These are phyloP conservation scores for Salvelinus sp. DNA, from an alignment of 2,113 vertebrate species.

Conservation along the genomic window DNA sequence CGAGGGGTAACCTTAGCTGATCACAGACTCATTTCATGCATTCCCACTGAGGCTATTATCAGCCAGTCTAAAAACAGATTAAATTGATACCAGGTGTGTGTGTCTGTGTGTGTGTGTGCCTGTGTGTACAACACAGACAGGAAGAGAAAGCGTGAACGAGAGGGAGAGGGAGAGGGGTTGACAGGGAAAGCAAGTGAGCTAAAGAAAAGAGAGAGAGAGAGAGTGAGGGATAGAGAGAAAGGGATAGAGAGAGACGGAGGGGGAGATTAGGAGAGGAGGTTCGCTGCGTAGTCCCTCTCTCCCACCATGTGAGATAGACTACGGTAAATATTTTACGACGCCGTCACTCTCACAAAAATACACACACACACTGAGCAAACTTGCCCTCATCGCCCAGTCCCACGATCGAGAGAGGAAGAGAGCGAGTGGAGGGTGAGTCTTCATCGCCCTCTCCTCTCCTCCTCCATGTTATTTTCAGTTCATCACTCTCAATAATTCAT, in stretches of 20 bases:
- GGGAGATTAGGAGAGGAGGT: neutral
- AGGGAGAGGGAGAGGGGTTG: conserved; percentile 38
- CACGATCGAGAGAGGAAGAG: conserved; percentile 36
- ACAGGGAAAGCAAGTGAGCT: neutral
- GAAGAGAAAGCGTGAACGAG: no score
- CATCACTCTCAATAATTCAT: conserved; percentile 74
- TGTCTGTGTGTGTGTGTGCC: conserved; percentile 15
- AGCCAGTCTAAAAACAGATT: conserved; percentile 62
- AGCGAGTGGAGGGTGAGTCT: conserved; percentile 43
- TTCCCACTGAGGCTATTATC: conserved; percentile 59
- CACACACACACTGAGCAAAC: conserved; percentile 36
- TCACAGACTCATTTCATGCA: conserved; percentile 65
- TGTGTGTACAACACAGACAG: no score
- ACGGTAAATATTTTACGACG: neutral
- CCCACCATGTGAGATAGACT: neutral
- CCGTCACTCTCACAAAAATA: neutral
- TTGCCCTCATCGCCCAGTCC: conserved; percentile 35
- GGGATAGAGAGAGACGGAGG: neutral
- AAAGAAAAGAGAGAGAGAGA: neutral
- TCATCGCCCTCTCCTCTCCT: conserved; percentile 23
- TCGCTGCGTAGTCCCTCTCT: neutral
- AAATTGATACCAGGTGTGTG: conserved; percentile 73
- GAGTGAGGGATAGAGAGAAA: conserved; percentile 25
- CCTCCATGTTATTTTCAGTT: conserved; percentile 71
- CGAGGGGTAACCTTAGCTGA: conserved; percentile 61